phyloP scores from a whole-genome alignment of 2,888 invertebrate genomes.

The Melanostoma mellinum region DNA sequence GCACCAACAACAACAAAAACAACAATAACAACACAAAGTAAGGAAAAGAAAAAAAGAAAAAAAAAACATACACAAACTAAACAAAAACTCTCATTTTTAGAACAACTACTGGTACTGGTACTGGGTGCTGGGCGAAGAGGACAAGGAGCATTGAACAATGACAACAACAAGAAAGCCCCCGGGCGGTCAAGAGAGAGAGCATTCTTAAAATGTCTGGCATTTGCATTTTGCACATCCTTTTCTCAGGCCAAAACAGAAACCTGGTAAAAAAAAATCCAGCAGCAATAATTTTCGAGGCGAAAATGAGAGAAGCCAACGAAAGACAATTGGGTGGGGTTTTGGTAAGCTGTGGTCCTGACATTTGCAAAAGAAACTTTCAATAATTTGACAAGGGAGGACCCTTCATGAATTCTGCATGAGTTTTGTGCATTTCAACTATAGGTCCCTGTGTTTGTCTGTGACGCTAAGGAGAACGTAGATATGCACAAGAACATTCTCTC shows the following conservation, averaged over 20 bases:
- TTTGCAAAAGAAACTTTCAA: constrained; percentile 31
- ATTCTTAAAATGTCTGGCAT: constrained; percentile 60
- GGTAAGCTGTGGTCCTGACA: neutral
- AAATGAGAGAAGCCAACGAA: neutral
- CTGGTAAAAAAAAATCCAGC: neutral
- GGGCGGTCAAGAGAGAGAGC: constrained; percentile 52
- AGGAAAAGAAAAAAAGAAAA: constrained; percentile 29
- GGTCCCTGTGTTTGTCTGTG: constrained; percentile 19
- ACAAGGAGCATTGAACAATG: neutral
- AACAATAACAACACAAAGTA: constrained; percentile 2
- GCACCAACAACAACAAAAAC: constrained; percentile 4
- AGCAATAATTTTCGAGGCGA: constrained; percentile 1
- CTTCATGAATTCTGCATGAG: constrained; percentile 39
- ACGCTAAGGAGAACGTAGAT: constrained; percentile 23
- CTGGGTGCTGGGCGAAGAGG: constrained; percentile 1
- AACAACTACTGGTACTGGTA: too few relatives aligned
- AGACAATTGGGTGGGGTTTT: too few relatives aligned
- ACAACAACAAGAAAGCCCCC: constrained; percentile 17
- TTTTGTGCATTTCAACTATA: constrained; percentile 28
- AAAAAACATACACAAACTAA: constrained; percentile 52
- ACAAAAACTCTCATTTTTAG: constrained; percentile 31
- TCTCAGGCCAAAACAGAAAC: constrained; percentile 1
- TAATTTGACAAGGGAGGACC: constrained; percentile 45
- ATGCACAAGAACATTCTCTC: constrained; percentile 8
- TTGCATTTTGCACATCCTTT: constrained; percentile 37